Evolutionary conservation across 2,888 invertebrate genomes (phyloP).

Genomic region (Disparrhopalites patrizii): DNA sequence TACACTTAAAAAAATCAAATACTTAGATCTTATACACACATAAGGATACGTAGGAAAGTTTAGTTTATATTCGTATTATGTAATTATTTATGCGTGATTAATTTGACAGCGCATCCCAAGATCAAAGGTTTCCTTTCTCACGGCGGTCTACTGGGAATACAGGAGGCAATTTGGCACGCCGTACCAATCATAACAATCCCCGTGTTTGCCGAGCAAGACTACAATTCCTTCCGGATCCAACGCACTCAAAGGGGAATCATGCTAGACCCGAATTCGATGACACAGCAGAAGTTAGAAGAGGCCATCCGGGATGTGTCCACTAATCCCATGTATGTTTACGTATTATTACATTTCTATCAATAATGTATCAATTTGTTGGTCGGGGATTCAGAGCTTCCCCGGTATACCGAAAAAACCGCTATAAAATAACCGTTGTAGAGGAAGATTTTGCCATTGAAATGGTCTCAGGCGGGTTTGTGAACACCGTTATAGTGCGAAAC

Average conservation of each 20-base stretch:
- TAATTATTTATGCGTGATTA: neutral
- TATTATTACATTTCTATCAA: too few species aligned
- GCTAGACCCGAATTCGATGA: slow-evolving; percentile 54
- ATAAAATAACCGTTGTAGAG: too few species aligned
- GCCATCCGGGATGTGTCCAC: slow-evolving; percentile 26
- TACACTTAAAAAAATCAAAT: too few species aligned
- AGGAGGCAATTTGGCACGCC: slow-evolving; percentile 61
- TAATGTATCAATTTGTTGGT: too few species aligned
- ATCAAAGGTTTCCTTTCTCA: slow-evolving; percentile 62
- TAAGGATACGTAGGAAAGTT: too few species aligned
- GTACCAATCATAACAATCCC: slow-evolving; percentile 59
- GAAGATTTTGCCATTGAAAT: too few species aligned
- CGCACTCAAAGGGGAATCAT: slow-evolving; percentile 56
- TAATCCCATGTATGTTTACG: slow-evolving; percentile 20
- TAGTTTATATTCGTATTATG: neutral
- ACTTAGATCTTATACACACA: neutral
- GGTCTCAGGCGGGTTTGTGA: too few species aligned
- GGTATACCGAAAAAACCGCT: too few species aligned
- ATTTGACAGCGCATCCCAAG: slow-evolving; percentile 55
- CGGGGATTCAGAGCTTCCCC: too few species aligned
- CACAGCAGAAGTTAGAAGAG: slow-evolving; percentile 50
- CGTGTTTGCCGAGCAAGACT: slow-evolving; percentile 56
- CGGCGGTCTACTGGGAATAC: slow-evolving; percentile 63
- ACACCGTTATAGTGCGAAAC: too few species aligned
- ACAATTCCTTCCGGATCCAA: slow-evolving; percentile 57